Evolutionary conservation across 1,140 invertebrate genomes (phyloP).

Genomic region (Panagrolaimus sp.): DNA sequence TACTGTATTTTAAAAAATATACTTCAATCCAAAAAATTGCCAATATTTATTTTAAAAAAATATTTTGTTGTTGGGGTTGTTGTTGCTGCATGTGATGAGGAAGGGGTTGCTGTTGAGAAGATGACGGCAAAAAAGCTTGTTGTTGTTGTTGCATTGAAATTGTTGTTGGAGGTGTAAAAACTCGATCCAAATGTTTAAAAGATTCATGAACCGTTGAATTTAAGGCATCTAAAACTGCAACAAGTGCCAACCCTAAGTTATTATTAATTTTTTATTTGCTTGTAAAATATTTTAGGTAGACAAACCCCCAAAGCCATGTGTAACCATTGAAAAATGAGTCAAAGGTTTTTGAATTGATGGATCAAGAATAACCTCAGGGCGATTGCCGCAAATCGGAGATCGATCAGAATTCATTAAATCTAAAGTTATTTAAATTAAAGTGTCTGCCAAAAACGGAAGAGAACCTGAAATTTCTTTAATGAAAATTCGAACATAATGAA

Average conservation of each 20-base stretch:
- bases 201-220: conserved; percentile 39
- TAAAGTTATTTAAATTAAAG: too few species aligned
- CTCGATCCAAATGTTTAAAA: conserved; percentile 39
- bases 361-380: conserved; percentile 85
- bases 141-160: conserved; percentile 1
- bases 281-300: too few species aligned
- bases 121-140: not conserved
- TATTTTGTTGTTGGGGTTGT: too few species aligned
- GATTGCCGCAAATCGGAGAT: conserved; percentile 85
- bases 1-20: too few species aligned
- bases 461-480: conserved; percentile 83
- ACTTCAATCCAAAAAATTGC: too few species aligned
- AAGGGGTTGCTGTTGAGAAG: too few species aligned
- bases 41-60: too few species aligned
- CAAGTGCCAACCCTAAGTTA: conserved; percentile 26
- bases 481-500: conserved; percentile 61
- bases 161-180: conserved; percentile 15
- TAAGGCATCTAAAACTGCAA: conserved; percentile 39
- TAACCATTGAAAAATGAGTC: conserved; percentile 75
- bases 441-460: too few species aligned
- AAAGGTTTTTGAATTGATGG: conserved; percentile 81
- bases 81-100: too few species aligned
- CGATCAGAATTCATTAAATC: conserved; percentile 81
- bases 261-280: too few species aligned
- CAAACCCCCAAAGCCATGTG: conserved; percentile 42